phyloP scores from a whole-genome alignment of 2,888 invertebrate species.

The Acrocera orbiculus region DNA sequence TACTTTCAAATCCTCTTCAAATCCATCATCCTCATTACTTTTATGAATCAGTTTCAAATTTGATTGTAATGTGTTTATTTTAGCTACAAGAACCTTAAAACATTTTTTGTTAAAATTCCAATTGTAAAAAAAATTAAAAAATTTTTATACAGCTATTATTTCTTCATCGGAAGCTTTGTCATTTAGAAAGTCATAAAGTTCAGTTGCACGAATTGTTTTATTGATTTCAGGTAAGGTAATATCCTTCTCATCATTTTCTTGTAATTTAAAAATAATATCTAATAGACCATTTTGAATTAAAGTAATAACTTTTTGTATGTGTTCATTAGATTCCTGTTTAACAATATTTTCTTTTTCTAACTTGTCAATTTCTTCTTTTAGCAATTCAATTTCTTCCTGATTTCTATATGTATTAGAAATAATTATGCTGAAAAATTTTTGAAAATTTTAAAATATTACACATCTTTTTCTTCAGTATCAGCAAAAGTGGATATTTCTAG shows the following conservation, averaged over 20 bases:
- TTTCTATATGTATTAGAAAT: conserved; percentile 35
- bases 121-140: background rate
- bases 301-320: conserved; percentile 22
- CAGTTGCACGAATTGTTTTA: conserved; percentile 18
- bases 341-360: conserved; percentile 31
- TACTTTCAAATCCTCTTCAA: conserved; percentile 14
- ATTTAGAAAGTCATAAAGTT: conserved; percentile 22
- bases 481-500: conserved; percentile 62
- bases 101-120: background rate
- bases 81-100: conserved; percentile 23
- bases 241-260: conserved; percentile 28
- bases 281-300: conserved; percentile 26
- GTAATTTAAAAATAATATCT: conserved; percentile 30
- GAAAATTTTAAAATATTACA: conserved; percentile 35
- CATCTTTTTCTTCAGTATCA: conserved; percentile 62
- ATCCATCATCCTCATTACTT: conserved; percentile 17
- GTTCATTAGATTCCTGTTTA: conserved; percentile 25
- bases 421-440: background rate
- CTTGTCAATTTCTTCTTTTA: conserved; percentile 40
- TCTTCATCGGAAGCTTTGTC: conserved; percentile 23
- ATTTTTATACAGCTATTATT: conserved; percentile 20
- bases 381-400: conserved; percentile 47
- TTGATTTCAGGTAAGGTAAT: conserved; percentile 17
- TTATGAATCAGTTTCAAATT: conserved; percentile 14
- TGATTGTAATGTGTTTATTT: conserved; percentile 13